Evolutionary conservation across 2,113 vertebrate genomes (phyloP).

Genomic region (Channa argus): DNA sequence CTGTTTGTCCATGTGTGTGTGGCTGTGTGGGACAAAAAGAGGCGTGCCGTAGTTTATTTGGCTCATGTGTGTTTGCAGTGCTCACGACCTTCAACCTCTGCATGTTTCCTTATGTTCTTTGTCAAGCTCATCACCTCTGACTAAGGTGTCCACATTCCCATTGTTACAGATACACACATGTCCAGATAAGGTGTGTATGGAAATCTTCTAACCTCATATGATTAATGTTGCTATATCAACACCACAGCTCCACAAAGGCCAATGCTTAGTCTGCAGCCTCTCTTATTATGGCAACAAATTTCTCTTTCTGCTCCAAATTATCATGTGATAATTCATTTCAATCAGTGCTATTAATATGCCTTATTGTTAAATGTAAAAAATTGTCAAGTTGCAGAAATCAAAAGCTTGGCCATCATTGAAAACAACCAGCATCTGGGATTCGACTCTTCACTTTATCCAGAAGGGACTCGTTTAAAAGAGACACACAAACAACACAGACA

Average conservation of each 20-base stretch:
- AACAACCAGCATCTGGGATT: neutral
- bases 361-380: neutral
- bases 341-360: slow-evolving; percentile 8
- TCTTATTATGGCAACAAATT: neutral
- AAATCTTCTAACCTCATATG: slow-evolving; percentile 27
- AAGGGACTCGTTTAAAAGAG: neutral
- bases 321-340: slow-evolving; percentile 14
- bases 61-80: neutral
- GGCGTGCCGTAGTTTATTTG: neutral
- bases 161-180: slow-evolving; percentile 11
- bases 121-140: slow-evolving; percentile 22
- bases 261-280: slow-evolving; percentile 29
- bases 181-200: neutral
- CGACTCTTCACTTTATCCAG: neutral
- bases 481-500: no score
- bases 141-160: neutral
- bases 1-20: slow-evolving; percentile 5
- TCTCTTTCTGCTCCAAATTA: slow-evolving; percentile 27
- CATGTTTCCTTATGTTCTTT: slow-evolving; percentile 40
- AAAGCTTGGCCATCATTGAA: neutral
- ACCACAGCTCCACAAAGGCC: slow-evolving; percentile 16
- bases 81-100: neutral
- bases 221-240: slow-evolving; percentile 41
- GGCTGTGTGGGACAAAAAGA: neutral
- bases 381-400: neutral